Evolutionary conservation across 2,797 vertebrate genomes (phyloP).

Genomic region (Thripadectes ignobilis): DNA sequence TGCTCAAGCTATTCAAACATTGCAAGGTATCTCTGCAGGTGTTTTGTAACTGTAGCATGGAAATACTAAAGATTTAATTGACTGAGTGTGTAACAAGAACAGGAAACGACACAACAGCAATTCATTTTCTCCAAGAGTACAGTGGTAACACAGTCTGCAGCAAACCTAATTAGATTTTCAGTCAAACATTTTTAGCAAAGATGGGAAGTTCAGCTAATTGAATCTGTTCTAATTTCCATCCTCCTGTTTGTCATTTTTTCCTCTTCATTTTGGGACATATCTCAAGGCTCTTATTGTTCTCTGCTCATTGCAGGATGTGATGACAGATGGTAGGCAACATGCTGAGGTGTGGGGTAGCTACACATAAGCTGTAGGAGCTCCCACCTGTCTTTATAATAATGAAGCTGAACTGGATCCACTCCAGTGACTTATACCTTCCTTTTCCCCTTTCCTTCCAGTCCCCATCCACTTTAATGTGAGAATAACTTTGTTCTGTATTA

Average conservation of each 20-base stretch:
- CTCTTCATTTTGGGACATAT: neutral
- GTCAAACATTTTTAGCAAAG: constrained; percentile 22
- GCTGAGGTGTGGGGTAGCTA: neutral
- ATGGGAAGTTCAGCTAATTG: constrained; percentile 36
- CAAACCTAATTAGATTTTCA: constrained; percentile 13
- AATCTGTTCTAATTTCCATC: constrained; percentile 47
- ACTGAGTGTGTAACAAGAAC: constrained; percentile 7
- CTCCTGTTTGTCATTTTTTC: constrained; percentile 1
- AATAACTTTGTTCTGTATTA: neutral
- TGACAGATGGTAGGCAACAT: constrained; percentile 37
- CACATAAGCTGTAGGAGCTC: neutral
- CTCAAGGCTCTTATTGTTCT: constrained; percentile 23
- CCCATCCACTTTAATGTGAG: neutral
- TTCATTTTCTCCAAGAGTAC: constrained; percentile 36
- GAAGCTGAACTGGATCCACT: constrained; percentile 7
- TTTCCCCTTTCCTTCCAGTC: neutral
- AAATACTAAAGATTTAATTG: constrained; percentile 8
- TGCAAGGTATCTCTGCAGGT: neutral
- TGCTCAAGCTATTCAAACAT: neutral
- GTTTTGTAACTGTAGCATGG: neutral
- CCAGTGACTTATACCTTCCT: neutral
- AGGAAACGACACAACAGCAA: constrained; percentile 34
- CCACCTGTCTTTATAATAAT: constrained; percentile 28
- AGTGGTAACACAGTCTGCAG: neutral
- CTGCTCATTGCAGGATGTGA: neutral